Evolutionary conservation across 2,888 invertebrate species (phyloP).

Genomic region (Perithous albicinctus): DNA sequence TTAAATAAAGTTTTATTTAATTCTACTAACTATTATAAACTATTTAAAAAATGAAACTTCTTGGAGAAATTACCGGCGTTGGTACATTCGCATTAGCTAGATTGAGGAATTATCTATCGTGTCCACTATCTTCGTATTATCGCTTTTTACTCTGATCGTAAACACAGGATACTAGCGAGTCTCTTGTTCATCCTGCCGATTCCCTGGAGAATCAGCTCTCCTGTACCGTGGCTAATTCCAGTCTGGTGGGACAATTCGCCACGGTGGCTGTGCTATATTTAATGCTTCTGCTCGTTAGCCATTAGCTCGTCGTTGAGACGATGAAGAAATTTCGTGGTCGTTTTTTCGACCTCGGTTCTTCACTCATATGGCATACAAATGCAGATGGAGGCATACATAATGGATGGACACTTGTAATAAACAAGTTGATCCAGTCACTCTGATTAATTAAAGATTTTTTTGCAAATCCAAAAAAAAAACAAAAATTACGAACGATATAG

Average conservation of each 20-base stretch:
- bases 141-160: slow-evolving; percentile 42
- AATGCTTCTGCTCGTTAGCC: slow-evolving; percentile 53
- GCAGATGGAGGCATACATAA: background rate
- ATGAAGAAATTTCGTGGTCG: slow-evolving; percentile 43
- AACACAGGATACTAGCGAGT: slow-evolving; percentile 42
- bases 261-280: slow-evolving; percentile 46
- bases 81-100: slow-evolving; percentile 59
- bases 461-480: too few species aligned
- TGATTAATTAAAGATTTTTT: too few species aligned
- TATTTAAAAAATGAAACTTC: too few species aligned
- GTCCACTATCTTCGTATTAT: slow-evolving; percentile 53
- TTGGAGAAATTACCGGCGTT: slow-evolving; percentile 49
- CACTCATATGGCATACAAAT: background rate
- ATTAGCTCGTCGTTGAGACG: slow-evolving; percentile 41
- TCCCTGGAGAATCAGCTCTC: slow-evolving; percentile 40
- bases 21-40: too few species aligned
- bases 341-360: slow-evolving; percentile 10
- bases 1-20: too few species aligned
- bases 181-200: slow-evolving; percentile 23
- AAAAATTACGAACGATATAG: too few species aligned
- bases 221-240: slow-evolving; percentile 53
- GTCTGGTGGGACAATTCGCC: slow-evolving; percentile 21
- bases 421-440: background rate
- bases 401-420: background rate
- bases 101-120: slow-evolving; percentile 47